Percentiles rank a stretch among this genome's conserved stretches.
Conservation (phyloP, 2,797 vertebrate species). For the Sebastolobus alascanus region DNA sequence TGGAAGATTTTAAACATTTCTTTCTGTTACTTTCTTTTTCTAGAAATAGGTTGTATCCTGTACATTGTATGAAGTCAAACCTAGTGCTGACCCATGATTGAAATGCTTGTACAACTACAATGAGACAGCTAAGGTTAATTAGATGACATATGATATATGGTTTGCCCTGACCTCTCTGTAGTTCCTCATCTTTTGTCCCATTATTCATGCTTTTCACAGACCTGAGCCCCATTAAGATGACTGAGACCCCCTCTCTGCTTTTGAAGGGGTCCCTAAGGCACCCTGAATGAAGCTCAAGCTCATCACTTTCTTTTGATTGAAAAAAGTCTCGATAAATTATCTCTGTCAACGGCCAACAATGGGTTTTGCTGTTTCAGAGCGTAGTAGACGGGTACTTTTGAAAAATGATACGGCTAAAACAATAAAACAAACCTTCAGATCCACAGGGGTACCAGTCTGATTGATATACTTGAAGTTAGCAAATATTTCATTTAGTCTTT, state of each 20-base stretch:
- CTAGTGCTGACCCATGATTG: background rate
- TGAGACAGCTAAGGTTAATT: slow-evolving; percentile 72
- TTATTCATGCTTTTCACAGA: slow-evolving; percentile 50
- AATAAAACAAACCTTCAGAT: slow-evolving; percentile 30
- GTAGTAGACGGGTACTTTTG: slow-evolving; percentile 10
- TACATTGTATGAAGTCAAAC: slow-evolving; percentile 6
- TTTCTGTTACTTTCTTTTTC: background rate
- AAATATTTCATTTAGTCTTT: slow-evolving; percentile 24
- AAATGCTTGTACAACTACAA: slow-evolving; percentile 31
- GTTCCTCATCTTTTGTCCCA: slow-evolving; percentile 40
- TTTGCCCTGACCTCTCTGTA: slow-evolving; percentile 21
- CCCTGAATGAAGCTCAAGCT: slow-evolving; percentile 47
- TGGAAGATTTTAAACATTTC: background rate
- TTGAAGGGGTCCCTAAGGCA: slow-evolving; percentile 40
- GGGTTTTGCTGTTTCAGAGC: slow-evolving; percentile 27
- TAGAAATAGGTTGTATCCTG: background rate
- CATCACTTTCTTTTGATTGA: slow-evolving; percentile 47
- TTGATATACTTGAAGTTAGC: slow-evolving; percentile 31
- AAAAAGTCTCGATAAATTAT: slow-evolving; percentile 35
- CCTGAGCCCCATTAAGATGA: slow-evolving; percentile 52
- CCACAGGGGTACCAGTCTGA: slow-evolving; percentile 5
- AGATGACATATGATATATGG: slow-evolving; percentile 58
- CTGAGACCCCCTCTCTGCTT: slow-evolving; percentile 38
- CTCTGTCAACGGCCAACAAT: slow-evolving; percentile 50
- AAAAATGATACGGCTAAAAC: slow-evolving; percentile 46